Conservation (phyloP, 2,888 invertebrate genomes). For the Chaetoderma sp. region DNA sequence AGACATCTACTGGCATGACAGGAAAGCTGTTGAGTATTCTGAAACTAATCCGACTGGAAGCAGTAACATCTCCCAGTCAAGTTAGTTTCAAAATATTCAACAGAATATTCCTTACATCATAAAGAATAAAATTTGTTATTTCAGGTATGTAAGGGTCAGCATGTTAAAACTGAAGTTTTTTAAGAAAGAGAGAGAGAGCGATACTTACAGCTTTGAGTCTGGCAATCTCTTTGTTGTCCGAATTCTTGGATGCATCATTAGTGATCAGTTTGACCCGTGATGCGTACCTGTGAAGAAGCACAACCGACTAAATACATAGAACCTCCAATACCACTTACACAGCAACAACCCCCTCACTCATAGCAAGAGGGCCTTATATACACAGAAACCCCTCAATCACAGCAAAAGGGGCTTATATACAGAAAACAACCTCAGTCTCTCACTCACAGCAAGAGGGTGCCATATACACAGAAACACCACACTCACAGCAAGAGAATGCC, state of each 20-base stretch:
- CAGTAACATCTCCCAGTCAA: no score
- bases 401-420: no score
- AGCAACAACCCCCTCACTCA: neutral
- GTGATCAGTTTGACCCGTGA: slow-evolving; percentile 67
- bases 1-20: neutral
- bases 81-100: neutral
- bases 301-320: neutral
- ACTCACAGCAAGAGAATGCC: no score
- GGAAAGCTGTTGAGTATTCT: neutral
- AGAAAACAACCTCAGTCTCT: no score
- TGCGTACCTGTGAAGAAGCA: slow-evolving; percentile 55
- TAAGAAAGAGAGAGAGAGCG: neutral
- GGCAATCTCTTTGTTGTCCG: slow-evolving; percentile 66
- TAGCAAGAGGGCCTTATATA: no score
- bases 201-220: slow-evolving; percentile 58
- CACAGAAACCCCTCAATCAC: no score
- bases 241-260: slow-evolving; percentile 66
- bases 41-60: no score
- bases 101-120: neutral
- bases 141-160: neutral
- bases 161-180: neutral
- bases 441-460: no score
- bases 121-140: neutral
- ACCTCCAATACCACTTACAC: neutral
- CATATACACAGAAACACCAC: no score